phyloP scores from a whole-genome alignment of 2,113 vertebrate genomes.

The Pteropus alecto region DNA sequence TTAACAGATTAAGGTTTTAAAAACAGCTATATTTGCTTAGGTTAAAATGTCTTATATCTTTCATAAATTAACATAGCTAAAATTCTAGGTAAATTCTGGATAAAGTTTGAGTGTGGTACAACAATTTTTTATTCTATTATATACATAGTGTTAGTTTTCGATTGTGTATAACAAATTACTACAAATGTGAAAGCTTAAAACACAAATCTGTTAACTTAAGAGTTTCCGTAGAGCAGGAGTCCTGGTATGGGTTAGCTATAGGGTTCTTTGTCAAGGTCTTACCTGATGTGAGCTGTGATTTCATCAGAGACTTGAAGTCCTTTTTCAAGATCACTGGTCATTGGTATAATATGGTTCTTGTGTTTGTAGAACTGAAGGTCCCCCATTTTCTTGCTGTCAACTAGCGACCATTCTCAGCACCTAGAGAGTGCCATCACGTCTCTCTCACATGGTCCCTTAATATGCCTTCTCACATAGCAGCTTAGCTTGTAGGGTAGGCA shows the following conservation, averaged over 20 bases:
- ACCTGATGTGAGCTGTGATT: background rate
- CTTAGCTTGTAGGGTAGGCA: background rate
- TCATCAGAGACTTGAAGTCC: background rate
- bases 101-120: background rate
- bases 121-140: background rate
- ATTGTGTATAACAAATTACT: background rate
- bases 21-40: background rate
- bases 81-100: background rate
- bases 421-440: background rate
- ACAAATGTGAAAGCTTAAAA: background rate
- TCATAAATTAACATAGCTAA: background rate
- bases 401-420: background rate
- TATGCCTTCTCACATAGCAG: background rate
- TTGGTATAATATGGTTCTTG: background rate
- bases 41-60: slow-evolving; percentile 24
- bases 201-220: background rate
- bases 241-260: background rate
- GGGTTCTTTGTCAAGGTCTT: background rate
- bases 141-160: background rate
- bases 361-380: background rate
- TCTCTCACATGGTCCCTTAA: background rate
- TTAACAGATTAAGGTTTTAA: background rate
- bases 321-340: background rate
- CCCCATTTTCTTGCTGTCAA: background rate
- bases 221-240: background rate